Percentiles rank a stretch among this genome's conserved stretches.
phyloP scores from a whole-genome alignment of 2,888 invertebrate species.

The Rhamphomyia laevipes region DNA sequence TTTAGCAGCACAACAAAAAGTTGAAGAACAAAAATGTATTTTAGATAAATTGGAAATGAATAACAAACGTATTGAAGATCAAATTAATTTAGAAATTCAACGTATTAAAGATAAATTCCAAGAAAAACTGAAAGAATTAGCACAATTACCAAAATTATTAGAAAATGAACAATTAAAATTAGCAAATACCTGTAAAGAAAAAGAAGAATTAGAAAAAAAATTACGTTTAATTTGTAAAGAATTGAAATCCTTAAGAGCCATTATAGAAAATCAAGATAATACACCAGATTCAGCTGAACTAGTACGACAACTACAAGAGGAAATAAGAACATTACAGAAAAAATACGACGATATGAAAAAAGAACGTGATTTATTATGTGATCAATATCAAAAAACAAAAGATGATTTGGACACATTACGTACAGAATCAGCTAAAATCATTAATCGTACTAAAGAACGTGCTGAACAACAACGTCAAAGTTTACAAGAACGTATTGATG shows the following conservation, averaged over 20 bases:
- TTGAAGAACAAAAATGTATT: conserved; percentile 31
- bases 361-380: conserved; percentile 29
- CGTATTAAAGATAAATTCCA: conserved; percentile 34
- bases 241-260: conserved; percentile 23
- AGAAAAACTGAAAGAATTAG: conserved; percentile 31
- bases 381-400: conserved; percentile 26
- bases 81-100: conserved; percentile 33
- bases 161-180: conserved; percentile 33
- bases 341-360: conserved; percentile 25
- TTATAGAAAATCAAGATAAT: conserved; percentile 12
- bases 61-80: conserved; percentile 33
- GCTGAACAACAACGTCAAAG: conserved; percentile 25
- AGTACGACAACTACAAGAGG: conserved; percentile 24
- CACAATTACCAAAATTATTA: conserved; percentile 32
- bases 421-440: conserved; percentile 34
- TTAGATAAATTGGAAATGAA: conserved; percentile 32
- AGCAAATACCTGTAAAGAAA: conserved; percentile 27
- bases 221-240: conserved; percentile 32
- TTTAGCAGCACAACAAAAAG: conserved; percentile 32
- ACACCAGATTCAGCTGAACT: conserved; percentile 24
- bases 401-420: conserved; percentile 32
- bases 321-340: conserved; percentile 21
- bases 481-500: conserved; percentile 29
- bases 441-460: conserved; percentile 32
- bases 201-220: conserved; percentile 29